Evolutionary conservation across 2,113 vertebrate species (phyloP).

Genomic region (Apteryx owenii): DNA sequence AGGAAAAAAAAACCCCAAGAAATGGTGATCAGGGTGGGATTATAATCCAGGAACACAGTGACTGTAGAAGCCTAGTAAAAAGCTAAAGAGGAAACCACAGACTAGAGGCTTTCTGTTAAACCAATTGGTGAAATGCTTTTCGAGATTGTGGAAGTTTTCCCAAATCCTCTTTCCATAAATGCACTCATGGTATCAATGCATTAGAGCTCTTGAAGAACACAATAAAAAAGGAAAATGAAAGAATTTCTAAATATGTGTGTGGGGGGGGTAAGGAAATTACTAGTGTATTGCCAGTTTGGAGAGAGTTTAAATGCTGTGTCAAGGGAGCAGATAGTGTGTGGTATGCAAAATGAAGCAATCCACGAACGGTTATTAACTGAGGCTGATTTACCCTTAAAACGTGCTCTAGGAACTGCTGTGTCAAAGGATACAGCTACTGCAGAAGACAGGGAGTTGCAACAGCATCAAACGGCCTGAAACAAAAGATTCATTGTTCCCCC

Average conservation of each 20-base stretch:
- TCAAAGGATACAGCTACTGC: conserved; percentile 56
- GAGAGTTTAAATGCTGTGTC: conserved; percentile 60
- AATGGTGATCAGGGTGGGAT: conserved; percentile 10
- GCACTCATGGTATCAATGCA: neutral
- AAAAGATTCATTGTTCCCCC: neutral
- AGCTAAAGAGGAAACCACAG: conserved; percentile 21
- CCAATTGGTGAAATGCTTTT: neutral
- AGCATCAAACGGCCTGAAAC: conserved; percentile 18
- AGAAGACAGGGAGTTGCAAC: conserved; percentile 28
- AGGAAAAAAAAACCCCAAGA: conserved; percentile 49
- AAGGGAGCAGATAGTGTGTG: conserved; percentile 62
- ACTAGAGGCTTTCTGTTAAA: conserved; percentile 21
- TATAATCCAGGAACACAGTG: conserved; percentile 49
- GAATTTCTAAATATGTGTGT: neutral
- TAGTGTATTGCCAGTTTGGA: conserved; percentile 56
- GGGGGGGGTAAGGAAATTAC: conserved; percentile 18
- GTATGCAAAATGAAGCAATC: conserved; percentile 68
- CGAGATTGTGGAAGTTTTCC: neutral
- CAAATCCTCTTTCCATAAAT: neutral
- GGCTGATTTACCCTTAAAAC: conserved; percentile 58
- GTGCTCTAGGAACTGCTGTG: conserved; percentile 63
- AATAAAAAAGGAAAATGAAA: neutral
- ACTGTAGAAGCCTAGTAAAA: neutral
- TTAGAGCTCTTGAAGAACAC: neutral
- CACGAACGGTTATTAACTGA: conserved; percentile 65